Evolutionary conservation across 2,888 invertebrate genomes (phyloP).

Genomic region (Melolontha melolontha): DNA sequence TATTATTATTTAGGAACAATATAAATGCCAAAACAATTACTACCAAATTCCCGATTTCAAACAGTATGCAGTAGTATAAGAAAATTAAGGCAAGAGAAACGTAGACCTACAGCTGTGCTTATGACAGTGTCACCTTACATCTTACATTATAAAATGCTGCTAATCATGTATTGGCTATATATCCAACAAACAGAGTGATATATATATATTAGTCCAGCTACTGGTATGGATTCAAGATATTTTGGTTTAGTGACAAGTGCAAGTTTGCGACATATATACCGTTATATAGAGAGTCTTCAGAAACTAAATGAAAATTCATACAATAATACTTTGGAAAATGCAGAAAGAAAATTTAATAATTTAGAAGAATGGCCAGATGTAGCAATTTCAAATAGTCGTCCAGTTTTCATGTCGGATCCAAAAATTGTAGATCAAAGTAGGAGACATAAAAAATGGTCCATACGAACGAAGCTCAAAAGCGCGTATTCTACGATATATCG

Average conservation of each 20-base stretch:
- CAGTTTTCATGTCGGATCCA: conserved; percentile 94
- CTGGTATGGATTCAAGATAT: conserved; percentile 90
- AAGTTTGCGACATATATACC: conserved; percentile 68
- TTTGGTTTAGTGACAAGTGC: conserved; percentile 93
- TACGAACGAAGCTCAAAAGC: too few species aligned
- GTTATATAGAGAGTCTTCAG: conserved; percentile 51
- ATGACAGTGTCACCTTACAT: conserved; percentile 85
- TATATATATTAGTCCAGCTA: conserved; percentile 91
- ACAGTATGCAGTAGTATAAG: conserved; percentile 90
- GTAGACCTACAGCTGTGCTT: conserved; percentile 85
- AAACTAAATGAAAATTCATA: conserved; percentile 52
- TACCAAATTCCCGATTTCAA: conserved; percentile 79
- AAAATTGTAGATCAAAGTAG: conserved; percentile 89
- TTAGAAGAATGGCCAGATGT: conserved; percentile 63
- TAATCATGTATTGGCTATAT: conserved; percentile 85
- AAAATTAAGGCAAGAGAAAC: conserved; percentile 88
- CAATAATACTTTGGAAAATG: conserved; percentile 44
- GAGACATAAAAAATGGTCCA: too few species aligned
- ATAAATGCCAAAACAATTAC: conserved; percentile 90
- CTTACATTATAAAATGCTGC: conserved; percentile 83
- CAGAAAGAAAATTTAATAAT: conserved; percentile 53
- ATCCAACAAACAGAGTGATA: conserved; percentile 86
- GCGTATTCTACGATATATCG: too few species aligned
- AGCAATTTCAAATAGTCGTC: conserved; percentile 87
- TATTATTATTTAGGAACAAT: conserved; percentile 97